A percentile compares a stretch with the other conserved stretches of the same genome.
These are phyloP conservation scores for Rotaria sp. DNA, from an alignment of 2,888 invertebrate species.

Conservation along the genomic window DNA sequence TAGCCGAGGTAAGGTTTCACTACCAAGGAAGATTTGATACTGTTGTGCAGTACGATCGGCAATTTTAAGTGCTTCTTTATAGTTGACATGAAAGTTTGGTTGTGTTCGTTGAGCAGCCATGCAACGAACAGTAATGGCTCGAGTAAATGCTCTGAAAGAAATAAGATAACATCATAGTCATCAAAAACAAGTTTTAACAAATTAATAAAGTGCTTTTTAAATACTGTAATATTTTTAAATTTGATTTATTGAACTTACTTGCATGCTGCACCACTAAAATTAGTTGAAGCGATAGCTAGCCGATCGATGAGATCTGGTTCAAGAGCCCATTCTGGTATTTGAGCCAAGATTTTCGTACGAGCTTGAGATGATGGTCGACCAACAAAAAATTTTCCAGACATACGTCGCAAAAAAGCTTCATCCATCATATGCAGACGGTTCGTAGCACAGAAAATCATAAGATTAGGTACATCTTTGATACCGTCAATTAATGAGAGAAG, in stretches of 20 bases:
- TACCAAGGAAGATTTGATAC: background rate
- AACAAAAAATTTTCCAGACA: conserved; percentile 3
- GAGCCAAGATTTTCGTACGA: background rate
- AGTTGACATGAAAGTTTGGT: background rate
- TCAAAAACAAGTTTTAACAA: too few species aligned
- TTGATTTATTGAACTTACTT: background rate
- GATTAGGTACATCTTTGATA: background rate
- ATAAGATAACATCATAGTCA: too few species aligned
- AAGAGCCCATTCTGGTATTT: background rate
- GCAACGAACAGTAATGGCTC: background rate
- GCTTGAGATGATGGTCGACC: too few species aligned
- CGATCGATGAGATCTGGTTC: background rate
- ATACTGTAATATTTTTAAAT: too few species aligned
- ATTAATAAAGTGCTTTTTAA: too few species aligned
- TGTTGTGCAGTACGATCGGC: background rate
- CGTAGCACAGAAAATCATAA: background rate
- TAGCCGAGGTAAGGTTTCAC: background rate
- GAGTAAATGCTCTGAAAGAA: background rate
- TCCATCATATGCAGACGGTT: conserved; percentile 20
- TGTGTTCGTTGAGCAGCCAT: background rate
- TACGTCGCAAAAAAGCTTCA: background rate
- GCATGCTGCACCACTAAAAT: conserved; percentile 25
- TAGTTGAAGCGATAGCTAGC: background rate
- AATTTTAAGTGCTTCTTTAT: background rate
- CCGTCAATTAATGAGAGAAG: background rate